Evolutionary conservation across 2,888 invertebrate genomes (phyloP).

Genomic region (Rosalia funebris): DNA sequence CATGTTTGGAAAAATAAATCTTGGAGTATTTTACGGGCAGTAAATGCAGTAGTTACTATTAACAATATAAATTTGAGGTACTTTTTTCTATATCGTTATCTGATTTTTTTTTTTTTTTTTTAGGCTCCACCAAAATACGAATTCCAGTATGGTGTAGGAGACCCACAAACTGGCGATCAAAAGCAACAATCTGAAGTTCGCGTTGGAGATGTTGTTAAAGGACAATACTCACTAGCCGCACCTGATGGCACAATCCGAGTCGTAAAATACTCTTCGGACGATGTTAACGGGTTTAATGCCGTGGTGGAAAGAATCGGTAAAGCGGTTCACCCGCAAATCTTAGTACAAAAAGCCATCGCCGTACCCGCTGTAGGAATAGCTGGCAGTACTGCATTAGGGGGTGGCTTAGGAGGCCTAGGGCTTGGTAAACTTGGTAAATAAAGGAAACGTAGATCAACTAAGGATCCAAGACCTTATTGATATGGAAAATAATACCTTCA

Average conservation of each 20-base stretch:
- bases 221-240: constrained; percentile 65
- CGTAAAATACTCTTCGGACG: constrained; percentile 68
- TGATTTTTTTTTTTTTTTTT: no score
- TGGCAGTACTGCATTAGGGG: neutral
- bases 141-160: constrained; percentile 46
- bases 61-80: no score
- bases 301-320: constrained; percentile 61
- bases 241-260: constrained; percentile 68
- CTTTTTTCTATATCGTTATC: no score
- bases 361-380: constrained; percentile 28
- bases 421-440: neutral
- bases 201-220: constrained; percentile 41
- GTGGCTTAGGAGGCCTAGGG: neutral
- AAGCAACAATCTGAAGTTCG: constrained; percentile 46
- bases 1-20: no score
- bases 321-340: constrained; percentile 27
- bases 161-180: constrained; percentile 46
- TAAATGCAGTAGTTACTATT: no score
- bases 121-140: constrained; percentile 48
- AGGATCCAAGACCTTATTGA: no score
- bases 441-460: no score
- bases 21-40: no score
- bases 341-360: constrained; percentile 51
- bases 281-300: constrained; percentile 58
- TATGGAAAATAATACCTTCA: constrained; percentile 10